Conservation (phyloP, 2,113 vertebrate genomes). For the Junco hyemalis region DNA sequence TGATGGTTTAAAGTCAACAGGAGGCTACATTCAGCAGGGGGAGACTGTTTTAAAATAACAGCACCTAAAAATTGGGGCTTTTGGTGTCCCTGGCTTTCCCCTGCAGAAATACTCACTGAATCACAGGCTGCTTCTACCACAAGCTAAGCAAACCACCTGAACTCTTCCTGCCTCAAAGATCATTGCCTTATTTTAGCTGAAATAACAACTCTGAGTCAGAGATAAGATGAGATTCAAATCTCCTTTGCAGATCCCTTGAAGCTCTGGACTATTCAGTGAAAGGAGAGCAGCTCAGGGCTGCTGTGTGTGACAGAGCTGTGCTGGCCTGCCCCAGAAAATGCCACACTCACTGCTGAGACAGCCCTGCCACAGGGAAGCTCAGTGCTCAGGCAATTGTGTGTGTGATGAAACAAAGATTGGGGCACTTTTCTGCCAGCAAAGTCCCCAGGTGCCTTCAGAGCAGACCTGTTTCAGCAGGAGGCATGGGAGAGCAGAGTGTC, state of each 20-base stretch:
- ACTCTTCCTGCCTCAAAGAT: not conserved
- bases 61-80: not conserved
- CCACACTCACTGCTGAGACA: fast-evolving
- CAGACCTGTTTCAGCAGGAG: not conserved
- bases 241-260: not conserved
- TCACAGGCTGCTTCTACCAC: not conserved
- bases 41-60: not conserved
- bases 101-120: not conserved
- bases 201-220: not conserved
- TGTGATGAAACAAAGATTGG: not conserved
- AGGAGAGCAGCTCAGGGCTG: not conserved
- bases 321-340: not conserved
- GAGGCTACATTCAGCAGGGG: not conserved
- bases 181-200: not conserved
- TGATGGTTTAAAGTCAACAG: not conserved
- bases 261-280: not conserved
- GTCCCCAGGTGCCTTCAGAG: not conserved
- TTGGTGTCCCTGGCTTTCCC: not conserved
- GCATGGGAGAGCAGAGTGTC: fast-evolving
- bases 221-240: not conserved
- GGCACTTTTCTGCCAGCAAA: not conserved
- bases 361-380: not conserved
- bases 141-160: not conserved
- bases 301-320: not conserved
- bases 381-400: not conserved